Percentiles rank a stretch among this genome's conserved stretches.
Evolutionary conservation across 2,113 vertebrate species (phyloP).

Genomic region (Melanostigma gelatinosum): DNA sequence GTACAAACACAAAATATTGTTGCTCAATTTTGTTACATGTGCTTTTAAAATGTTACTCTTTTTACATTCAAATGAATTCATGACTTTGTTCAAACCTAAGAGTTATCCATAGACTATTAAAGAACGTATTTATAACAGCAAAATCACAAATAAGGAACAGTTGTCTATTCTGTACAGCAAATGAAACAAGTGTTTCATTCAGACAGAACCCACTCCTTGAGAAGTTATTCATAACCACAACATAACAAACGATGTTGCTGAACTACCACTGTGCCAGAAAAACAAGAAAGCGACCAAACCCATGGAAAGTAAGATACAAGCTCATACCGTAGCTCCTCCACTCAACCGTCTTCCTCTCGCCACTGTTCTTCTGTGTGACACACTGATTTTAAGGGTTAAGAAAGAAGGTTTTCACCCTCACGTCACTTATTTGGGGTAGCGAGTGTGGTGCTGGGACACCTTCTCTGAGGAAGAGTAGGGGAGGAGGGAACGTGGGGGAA

Average conservation of each 20-base stretch:
- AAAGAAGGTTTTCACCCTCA: slow-evolving; percentile 18
- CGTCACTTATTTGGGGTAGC: slow-evolving; percentile 54
- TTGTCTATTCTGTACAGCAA: slow-evolving; percentile 14
- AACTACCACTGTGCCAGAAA: slow-evolving; percentile 34
- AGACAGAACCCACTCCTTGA: slow-evolving; percentile 26
- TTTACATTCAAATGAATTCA: too few relatives aligned
- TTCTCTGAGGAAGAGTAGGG: slow-evolving; percentile 63
- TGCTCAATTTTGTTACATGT: too few relatives aligned
- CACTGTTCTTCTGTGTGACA: slow-evolving; percentile 38
- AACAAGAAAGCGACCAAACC: slow-evolving; percentile 40
- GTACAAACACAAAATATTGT: too few relatives aligned
- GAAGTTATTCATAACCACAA: slow-evolving; percentile 35
- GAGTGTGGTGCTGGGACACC: slow-evolving; percentile 58
- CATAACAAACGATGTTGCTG: slow-evolving; percentile 33
- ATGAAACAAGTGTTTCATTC: slow-evolving; percentile 11
- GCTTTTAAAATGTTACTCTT: too few relatives aligned
- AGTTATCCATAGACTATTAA: too few relatives aligned
- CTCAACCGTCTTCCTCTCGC: slow-evolving; percentile 54
- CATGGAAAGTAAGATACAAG: slow-evolving; percentile 63
- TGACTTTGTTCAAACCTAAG: too few relatives aligned
- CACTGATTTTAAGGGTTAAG: slow-evolving; percentile 19
- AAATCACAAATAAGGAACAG: slow-evolving; percentile 10
- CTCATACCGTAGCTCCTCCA: slow-evolving; percentile 71
- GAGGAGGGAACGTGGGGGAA: slow-evolving; percentile 64
- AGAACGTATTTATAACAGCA: not conserved